These are phyloP conservation scores for Drosophila sordidula DNA, from an alignment of 2,888 invertebrate species.

Conservation along the genomic window DNA sequence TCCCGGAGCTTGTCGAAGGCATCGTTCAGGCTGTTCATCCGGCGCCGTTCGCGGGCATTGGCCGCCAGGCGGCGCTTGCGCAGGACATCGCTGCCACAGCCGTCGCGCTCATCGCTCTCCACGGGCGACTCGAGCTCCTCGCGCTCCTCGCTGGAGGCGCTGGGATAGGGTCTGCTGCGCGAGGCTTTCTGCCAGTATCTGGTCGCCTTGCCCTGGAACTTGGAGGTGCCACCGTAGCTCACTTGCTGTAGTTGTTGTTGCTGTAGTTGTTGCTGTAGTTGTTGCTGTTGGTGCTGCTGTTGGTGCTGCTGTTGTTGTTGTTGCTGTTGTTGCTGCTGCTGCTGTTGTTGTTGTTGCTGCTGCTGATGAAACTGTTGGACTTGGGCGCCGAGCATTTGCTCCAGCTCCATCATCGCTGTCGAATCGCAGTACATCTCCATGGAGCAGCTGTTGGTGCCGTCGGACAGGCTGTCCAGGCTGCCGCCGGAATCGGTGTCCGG, in stretches of 20 bases:
- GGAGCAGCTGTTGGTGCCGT: constrained; percentile 58
- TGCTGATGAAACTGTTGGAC: constrained; percentile 22
- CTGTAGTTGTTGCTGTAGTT: too few relatives aligned
- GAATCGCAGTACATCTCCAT: constrained; percentile 54
- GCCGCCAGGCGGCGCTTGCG: constrained; percentile 89
- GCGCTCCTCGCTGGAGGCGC: background rate
- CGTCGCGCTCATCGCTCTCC: constrained; percentile 11
- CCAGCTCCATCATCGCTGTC: constrained; percentile 63
- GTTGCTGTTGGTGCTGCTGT: too few relatives aligned
- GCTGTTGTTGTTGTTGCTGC: constrained; percentile 12
- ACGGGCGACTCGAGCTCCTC: constrained; percentile 5
- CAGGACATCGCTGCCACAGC: constrained; percentile 62
- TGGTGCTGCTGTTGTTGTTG: too few relatives aligned
- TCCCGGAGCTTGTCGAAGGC: constrained; percentile 90
- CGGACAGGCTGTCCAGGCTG: constrained; percentile 64
- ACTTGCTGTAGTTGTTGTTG: background rate
- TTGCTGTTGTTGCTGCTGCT: too few relatives aligned
- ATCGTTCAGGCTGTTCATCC: constrained; percentile 91
- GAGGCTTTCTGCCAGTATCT: constrained; percentile 43
- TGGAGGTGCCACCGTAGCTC: constrained; percentile 2
- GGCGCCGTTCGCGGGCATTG: constrained; percentile 90
- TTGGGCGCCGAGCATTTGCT: constrained; percentile 60
- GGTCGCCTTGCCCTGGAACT: constrained; percentile 41
- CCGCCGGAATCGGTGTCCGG: constrained; percentile 54
- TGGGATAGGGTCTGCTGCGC: constrained; percentile 48